Conservation (phyloP, 1,140 invertebrate species). For the Drosophila kohkoa region DNA sequence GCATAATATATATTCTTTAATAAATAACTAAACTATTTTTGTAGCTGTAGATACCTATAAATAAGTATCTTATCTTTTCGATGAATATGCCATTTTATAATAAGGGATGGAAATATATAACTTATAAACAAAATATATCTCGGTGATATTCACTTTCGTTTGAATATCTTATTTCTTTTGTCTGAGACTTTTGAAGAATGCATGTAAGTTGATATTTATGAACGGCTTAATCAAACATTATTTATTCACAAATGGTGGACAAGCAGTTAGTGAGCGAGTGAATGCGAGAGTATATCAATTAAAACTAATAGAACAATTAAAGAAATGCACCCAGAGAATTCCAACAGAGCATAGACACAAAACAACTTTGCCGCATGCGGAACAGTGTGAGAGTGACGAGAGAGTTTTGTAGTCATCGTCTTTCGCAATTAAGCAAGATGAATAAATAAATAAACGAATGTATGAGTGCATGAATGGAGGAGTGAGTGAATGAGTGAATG, state of each 20-base stretch:
- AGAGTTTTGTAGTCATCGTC: slow-evolving; percentile 67
- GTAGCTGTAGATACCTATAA: too few species aligned
- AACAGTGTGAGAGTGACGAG: slow-evolving; percentile 47
- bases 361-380: slow-evolving; percentile 53
- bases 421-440: slow-evolving; percentile 54
- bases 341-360: slow-evolving; percentile 48
- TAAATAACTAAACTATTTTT: too few species aligned
- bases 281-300: slow-evolving; percentile 67
- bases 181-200: neutral
- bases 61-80: too few species aligned
- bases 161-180: neutral
- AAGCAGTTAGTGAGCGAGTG: slow-evolving; percentile 25
- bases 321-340: slow-evolving; percentile 66
- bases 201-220: slow-evolving; percentile 5
- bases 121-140: neutral
- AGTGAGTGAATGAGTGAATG: slow-evolving; percentile 50
- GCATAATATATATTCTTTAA: too few species aligned
- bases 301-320: slow-evolving; percentile 82
- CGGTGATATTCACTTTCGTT: neutral
- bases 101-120: too few species aligned
- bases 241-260: slow-evolving; percentile 3
- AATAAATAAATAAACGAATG: slow-evolving; percentile 64
- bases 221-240: slow-evolving; percentile 52
- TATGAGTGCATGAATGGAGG: slow-evolving; percentile 54
- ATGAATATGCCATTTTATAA: too few species aligned